Conservation (phyloP, 2,113 vertebrate species). For the Alouatta palliata region DNA sequence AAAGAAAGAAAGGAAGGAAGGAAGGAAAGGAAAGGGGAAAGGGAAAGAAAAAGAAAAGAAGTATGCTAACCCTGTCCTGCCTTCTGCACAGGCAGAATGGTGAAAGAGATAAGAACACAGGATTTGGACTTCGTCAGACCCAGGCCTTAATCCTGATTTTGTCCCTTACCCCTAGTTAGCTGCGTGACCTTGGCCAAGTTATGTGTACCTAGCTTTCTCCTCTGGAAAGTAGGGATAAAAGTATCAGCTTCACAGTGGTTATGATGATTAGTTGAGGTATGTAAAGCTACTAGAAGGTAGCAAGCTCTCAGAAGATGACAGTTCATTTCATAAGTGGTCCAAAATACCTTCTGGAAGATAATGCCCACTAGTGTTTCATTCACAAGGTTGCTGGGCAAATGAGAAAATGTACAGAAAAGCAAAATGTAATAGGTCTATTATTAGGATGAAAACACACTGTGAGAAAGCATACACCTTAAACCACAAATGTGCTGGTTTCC, state of each 20-base stretch:
- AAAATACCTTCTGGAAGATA: constrained; percentile 17
- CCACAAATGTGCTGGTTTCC: neutral
- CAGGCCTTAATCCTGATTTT: neutral
- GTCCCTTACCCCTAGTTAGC: neutral
- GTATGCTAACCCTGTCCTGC: neutral
- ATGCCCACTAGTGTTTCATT: neutral
- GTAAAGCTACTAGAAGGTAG: neutral
- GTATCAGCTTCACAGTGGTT: neutral
- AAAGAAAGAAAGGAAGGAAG: neutral
- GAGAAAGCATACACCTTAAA: neutral
- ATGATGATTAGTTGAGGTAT: neutral
- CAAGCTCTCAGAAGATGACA: neutral
- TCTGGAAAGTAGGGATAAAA: neutral
- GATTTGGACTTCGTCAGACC: neutral
- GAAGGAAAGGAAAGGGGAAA: neutral
- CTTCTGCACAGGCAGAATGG: neutral
- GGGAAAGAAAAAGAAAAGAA: neutral
- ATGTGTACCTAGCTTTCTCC: neutral
- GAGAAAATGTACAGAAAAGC: neutral
- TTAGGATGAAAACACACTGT: neutral
- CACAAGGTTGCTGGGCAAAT: neutral
- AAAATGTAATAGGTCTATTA: neutral
- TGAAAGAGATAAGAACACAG: neutral
- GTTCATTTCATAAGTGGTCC: neutral
- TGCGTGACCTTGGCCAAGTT: neutral